Conservation (phyloP, 2,113 vertebrate genomes). For the Archocentrus centrarchus region DNA sequence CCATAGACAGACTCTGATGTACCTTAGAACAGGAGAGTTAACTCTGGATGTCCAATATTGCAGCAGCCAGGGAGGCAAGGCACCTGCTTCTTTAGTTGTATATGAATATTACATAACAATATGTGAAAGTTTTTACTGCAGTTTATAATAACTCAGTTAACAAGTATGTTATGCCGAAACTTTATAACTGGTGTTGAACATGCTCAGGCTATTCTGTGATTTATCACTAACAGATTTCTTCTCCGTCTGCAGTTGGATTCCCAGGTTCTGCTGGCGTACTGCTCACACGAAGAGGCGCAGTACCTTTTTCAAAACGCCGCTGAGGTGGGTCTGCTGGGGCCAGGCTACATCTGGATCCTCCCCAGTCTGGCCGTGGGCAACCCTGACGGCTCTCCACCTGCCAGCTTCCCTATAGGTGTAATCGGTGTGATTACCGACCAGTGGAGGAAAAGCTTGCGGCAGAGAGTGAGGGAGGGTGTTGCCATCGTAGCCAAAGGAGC, state of each 20-base stretch:
- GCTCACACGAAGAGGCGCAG: conserved; percentile 92
- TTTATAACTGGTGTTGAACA: not conserved
- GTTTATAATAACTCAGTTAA: not conserved
- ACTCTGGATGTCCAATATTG: not conserved
- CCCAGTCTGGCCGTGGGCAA: conserved; percentile 91
- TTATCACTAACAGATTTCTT: not conserved
- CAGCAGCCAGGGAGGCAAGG: not conserved
- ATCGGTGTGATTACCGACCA: conserved; percentile 94
- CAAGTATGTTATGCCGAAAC: not conserved
- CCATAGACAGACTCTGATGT: not conserved
- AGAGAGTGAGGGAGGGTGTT: conserved; percentile 94
- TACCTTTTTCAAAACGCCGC: conserved; percentile 90
- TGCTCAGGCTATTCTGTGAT: not conserved
- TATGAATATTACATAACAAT: not conserved
- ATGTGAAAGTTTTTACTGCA: not conserved
- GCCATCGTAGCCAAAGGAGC: conserved; percentile 93
- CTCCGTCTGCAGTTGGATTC: conserved; percentile 83
- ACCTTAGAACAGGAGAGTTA: not conserved
- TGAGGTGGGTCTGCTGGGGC: conserved; percentile 90
- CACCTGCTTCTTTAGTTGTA: not conserved
- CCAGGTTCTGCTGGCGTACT: conserved; percentile 92
- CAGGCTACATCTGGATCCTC: conserved; percentile 94
- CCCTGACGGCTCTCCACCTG: conserved; percentile 86
- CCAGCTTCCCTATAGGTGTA: conserved; percentile 90
- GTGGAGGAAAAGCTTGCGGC: conserved; percentile 93